Base-by-base conservation (phyloP, 2,888 invertebrate species). In the Bembecia ichneumoniformis region DNA sequence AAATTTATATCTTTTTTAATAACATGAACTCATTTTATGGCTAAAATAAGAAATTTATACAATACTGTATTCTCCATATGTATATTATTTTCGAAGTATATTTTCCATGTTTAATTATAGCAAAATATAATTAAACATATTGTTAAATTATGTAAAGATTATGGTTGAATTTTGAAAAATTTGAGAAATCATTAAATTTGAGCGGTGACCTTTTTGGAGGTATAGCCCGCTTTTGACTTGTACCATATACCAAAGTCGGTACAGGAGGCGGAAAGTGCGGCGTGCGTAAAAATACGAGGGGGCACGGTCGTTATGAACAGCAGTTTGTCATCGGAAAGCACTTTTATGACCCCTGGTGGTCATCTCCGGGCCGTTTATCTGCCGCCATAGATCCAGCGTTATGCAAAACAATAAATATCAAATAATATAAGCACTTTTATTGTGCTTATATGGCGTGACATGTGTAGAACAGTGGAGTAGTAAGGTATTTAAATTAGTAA, bases 261-360 rank as follows among this genome's bases (percentile, higher is more conserved):
- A 40, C 56, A 60, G 62, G 60, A 68, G 73, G 71, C 64, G 66
- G 64, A 66, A 67, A 72, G 65, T 71, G 70, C 66, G 58, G 66
- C 60, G 64, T 68, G 68, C 66, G 74, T 74, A 77, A 77, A 78
- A 77, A 78, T 77, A 71, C 63, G 61, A 60, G 65, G 68, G 63
- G 60, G 14, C 40, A 53, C 57, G 58, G 57, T 61, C 69, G 74
- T 74, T 76, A 77, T 67, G 64, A 63, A 62, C 56, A 63, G 71
- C 64, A 66, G 66, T 81, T 71, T 77, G 72, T 81, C 81, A 81
- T 79, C 68, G 64, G 61, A 61, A 63, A 71, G 63, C 72, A 66
- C 65, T 70, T 75, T 79, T 77, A 80, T 76, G 64, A 68, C 59
- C 58, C 61, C 66, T 59, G 28, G 64, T 62, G 75, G 77, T 75